These are phyloP conservation scores for Gallinago nigripennis DNA, from an alignment of 2,797 vertebrate genomes.

Conservation along the genomic window DNA sequence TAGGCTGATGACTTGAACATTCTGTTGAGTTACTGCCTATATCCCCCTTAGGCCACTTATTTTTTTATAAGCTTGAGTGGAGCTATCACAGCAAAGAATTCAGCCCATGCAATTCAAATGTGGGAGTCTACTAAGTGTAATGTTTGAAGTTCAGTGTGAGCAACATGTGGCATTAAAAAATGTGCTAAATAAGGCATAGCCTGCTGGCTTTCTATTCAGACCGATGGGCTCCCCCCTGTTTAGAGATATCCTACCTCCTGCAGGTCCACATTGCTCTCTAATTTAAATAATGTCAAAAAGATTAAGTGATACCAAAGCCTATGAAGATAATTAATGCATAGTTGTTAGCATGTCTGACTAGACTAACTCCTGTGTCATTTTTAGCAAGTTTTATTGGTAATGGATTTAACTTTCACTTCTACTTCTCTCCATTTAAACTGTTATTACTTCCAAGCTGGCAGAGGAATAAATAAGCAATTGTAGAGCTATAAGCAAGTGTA, in stretches of 20 bases:
- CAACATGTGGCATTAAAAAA: not conserved
- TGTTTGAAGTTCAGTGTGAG: not conserved
- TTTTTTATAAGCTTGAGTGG: not conserved
- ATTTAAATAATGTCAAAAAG: slow-evolving; percentile 9
- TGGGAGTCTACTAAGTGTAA: not conserved
- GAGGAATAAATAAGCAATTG: not conserved
- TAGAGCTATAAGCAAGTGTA: not conserved
- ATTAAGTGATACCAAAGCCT: not conserved
- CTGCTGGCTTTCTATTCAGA: not conserved
- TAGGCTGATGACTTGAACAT: not conserved
- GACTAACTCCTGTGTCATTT: not conserved
- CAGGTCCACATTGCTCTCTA: not conserved
- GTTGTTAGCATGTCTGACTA: not conserved
- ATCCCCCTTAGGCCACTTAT: not conserved
- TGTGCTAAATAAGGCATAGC: not conserved
- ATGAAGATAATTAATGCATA: not conserved
- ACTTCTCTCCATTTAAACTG: not conserved
- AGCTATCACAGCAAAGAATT: not conserved
- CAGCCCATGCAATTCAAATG: not conserved
- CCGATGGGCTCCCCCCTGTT: not conserved
- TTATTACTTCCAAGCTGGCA: not conserved
- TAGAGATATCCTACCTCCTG: not conserved
- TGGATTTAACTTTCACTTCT: not conserved
- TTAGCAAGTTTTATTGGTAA: not conserved
- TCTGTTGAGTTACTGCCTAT: not conserved